Percentiles rank a stretch among this genome's conserved stretches.
phyloP scores from a whole-genome alignment of 35 echinoderm and acorn worm genomes.

The Apostichopus japonicus region DNA sequence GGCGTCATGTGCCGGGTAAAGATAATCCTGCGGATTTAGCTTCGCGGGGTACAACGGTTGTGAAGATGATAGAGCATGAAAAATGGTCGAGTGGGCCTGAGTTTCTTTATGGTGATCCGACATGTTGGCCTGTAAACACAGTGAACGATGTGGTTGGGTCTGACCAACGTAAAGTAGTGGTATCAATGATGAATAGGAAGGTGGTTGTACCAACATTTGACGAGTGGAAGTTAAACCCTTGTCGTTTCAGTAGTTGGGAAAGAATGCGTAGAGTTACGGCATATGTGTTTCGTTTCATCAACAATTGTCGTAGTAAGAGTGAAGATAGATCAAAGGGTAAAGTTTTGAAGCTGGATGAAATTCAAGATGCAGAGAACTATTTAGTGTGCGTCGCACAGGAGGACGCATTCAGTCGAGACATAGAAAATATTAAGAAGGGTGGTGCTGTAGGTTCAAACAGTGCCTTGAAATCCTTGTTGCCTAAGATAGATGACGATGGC shows the following conservation, averaged over 20 bases:
- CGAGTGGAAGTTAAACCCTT: conserved; percentile 9
- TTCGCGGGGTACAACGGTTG: not conserved
- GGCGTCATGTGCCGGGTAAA: conserved; percentile 51
- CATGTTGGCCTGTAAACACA: conserved; percentile 50
- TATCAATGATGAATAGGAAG: conserved; percentile 26
- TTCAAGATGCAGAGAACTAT: conserved; percentile 3
- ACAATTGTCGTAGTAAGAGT: not conserved
- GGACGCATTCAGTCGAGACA: not conserved
- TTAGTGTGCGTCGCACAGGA: conserved; percentile 18
- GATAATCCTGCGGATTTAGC: conserved; percentile 53
- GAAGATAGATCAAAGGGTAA: not conserved
- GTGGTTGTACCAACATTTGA: not conserved
- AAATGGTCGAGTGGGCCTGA: conserved; percentile 48
- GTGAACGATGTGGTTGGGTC: conserved; percentile 27
- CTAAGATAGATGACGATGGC: conserved; percentile 24
- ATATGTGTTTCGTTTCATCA: conserved; percentile 39
- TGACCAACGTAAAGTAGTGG: conserved; percentile 24
- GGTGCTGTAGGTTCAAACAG: conserved; percentile 17
- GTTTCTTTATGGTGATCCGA: not conserved
- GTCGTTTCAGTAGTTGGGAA: conserved; percentile 36
- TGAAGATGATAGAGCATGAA: conserved; percentile 15
- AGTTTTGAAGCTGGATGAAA: conserved; percentile 10
- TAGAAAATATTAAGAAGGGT: not conserved
- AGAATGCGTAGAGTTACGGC: conserved; percentile 18
- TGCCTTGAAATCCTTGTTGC: conserved; percentile 8